Base-by-base conservation (phyloP, 2,113 vertebrate species). In the Uropsilus gracilis region DNA sequence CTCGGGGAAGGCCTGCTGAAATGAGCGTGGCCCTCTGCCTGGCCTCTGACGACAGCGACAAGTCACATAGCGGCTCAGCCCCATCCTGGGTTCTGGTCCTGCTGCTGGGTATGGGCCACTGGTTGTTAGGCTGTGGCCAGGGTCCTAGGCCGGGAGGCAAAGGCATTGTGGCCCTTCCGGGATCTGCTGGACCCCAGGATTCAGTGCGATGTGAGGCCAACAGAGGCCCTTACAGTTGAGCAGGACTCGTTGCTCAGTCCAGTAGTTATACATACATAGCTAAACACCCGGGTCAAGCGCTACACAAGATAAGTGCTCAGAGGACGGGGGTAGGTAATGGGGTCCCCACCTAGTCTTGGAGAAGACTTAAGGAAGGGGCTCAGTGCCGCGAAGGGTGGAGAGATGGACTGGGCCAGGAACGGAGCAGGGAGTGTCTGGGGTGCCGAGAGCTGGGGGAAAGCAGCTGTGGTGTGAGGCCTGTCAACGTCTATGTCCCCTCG, bases 1-100 rank as follows among this genome's bases (percentile, higher is more conserved):
- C 91, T 22, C 22, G 3, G 77, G 82, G 77, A 78, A 42, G 26
- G 18, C 57, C 46, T 12, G 8, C 59, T 71, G 24, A 17, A n/a
- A 6, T 96, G 94, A 96, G 90, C 94, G 89, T 94, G 95, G 92
- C 71, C 80, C 50, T 81, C 46, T 46, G 69, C 34, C n/a, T 8
- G 30, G 76, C 71, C 82, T 87, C 69, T 11, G 48, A 8, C 68
- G 50, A 81, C 2, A 12, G 46, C 30, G 53, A 0, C 6, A 32
- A 61, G 48, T 57, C 80, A 44, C 59, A 5, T 84, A 63, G 76
- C 0, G 22, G 76, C 61, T 53, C 16, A 1, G 16, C 80, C 80
- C 66, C 59, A 91, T 73, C 30, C 59, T 64, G 12, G 26, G 46
- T 92, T 69, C 73, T 32, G 55, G 55, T 77, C 57, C 42, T 17